These are phyloP conservation scores for Sebastes baramenuke DNA, from an alignment of 2,797 vertebrate genomes.

Conservation along the genomic window DNA sequence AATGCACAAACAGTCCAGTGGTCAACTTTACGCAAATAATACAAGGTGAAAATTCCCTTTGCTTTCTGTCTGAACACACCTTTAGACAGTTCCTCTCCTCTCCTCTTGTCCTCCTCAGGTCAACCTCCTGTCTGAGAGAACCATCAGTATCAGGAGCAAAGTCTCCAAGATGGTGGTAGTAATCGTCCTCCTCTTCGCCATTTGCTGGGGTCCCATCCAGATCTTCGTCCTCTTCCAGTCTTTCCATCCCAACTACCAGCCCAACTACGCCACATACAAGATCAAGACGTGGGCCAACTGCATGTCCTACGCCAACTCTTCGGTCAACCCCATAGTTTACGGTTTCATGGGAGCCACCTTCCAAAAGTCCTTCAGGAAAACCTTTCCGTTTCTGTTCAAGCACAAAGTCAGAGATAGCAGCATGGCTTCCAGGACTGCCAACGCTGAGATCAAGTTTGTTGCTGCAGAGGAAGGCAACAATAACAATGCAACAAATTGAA, in stretches of 20 bases:
- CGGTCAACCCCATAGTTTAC: slow-evolving; percentile 89
- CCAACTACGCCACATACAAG: slow-evolving; percentile 87
- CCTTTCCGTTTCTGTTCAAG: slow-evolving; percentile 87
- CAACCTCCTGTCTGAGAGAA: slow-evolving; percentile 87
- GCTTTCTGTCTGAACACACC: background rate
- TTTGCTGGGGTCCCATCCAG: slow-evolving; percentile 89
- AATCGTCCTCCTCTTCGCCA: slow-evolving; percentile 85
- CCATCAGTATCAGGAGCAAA: slow-evolving; percentile 86
- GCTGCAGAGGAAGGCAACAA: slow-evolving; percentile 82
- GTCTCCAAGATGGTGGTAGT: slow-evolving; percentile 91
- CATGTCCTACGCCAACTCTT: slow-evolving; percentile 91
- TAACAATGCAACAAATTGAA: slow-evolving; percentile 61
- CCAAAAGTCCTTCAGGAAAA: slow-evolving; percentile 88
- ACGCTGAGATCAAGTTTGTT: slow-evolving; percentile 89
- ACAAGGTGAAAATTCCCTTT: background rate
- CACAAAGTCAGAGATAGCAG: slow-evolving; percentile 86
- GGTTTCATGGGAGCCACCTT: slow-evolving; percentile 91
- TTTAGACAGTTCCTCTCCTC: background rate
- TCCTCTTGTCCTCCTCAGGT: slow-evolving; percentile 70
- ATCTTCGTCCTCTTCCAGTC: slow-evolving; percentile 86
- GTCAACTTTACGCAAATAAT: background rate
- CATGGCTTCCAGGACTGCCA: slow-evolving; percentile 84
- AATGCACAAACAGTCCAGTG: background rate
- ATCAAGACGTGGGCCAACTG: slow-evolving; percentile 92
- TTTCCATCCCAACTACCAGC: slow-evolving; percentile 83